Evolutionary conservation across 2,888 invertebrate species (phyloP).

Genomic region (Pantelozetes paolii): DNA sequence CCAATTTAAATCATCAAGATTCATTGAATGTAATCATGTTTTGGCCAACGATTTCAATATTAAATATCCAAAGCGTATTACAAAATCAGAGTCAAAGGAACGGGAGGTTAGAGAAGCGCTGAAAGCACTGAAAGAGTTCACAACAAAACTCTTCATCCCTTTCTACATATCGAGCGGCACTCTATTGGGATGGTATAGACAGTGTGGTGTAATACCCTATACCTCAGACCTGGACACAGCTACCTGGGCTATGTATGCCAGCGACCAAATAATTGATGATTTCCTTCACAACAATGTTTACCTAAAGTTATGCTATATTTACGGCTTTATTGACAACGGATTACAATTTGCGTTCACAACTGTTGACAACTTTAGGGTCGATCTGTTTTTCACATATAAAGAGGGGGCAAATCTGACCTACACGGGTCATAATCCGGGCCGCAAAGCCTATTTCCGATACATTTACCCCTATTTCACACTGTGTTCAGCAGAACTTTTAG

Average conservation of each 20-base stretch:
- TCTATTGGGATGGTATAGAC: constrained; percentile 46
- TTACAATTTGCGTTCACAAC: constrained; percentile 1
- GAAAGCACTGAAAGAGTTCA: constrained; percentile 33
- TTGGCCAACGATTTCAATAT: background rate
- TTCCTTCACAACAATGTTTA: background rate
- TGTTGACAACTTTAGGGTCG: background rate
- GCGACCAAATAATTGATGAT: constrained; percentile 6
- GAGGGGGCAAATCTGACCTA: constrained; percentile 2
- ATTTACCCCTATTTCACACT: constrained; percentile 43
- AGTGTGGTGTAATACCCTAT: constrained; percentile 46
- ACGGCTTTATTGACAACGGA: background rate
- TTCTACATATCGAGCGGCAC: constrained; percentile 45
- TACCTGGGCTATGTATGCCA: constrained; percentile 43
- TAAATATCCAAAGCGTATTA: too few relatives aligned
- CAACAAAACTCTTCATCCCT: constrained; percentile 41
- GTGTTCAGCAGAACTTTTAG: constrained; percentile 44
- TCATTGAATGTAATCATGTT: constrained; percentile 43
- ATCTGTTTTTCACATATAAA: constrained; percentile 34
- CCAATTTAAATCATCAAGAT: constrained; percentile 41
- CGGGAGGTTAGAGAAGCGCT: background rate
- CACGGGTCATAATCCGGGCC: constrained; percentile 5
- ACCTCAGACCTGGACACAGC: constrained; percentile 45
- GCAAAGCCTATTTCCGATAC: constrained; percentile 38
- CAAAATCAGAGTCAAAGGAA: too few relatives aligned
- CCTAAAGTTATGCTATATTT: background rate